Evolutionary conservation across 92 coral and sea anemone genomes (phyloP).

Genomic region (Zoanthus gigantus): DNA sequence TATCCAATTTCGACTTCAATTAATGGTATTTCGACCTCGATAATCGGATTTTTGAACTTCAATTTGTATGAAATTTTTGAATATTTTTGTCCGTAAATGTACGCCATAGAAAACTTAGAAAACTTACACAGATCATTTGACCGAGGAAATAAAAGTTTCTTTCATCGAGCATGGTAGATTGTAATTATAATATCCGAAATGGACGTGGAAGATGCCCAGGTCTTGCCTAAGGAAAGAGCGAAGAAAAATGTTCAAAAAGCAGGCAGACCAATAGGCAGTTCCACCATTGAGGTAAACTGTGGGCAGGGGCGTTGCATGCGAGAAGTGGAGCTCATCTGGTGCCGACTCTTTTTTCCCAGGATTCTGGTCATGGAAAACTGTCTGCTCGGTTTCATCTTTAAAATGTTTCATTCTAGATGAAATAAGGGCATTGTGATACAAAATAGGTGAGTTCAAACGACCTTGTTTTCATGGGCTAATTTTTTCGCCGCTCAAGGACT

Average conservation of each 20-base stretch:
- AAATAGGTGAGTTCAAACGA: neutral
- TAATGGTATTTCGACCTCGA: no score
- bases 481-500: neutral
- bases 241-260: slow-evolving; percentile 44
- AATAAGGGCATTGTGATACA: slow-evolving; percentile 14
- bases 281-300: slow-evolving; percentile 45
- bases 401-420: slow-evolving; percentile 33
- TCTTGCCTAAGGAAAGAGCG: slow-evolving; percentile 55
- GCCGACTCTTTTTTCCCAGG: slow-evolving; percentile 43
- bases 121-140: slow-evolving; percentile 41
- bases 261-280: slow-evolving; percentile 44
- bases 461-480: neutral
- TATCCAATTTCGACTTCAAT: no score
- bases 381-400: slow-evolving; percentile 48
- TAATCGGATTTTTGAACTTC: no score
- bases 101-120: slow-evolving; percentile 45
- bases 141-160: slow-evolving; percentile 37
- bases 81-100: slow-evolving; percentile 47
- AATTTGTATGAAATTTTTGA: no score
- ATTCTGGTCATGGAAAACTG: slow-evolving; percentile 50
- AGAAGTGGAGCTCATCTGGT: slow-evolving; percentile 63
- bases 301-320: slow-evolving; percentile 55
- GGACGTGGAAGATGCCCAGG: slow-evolving; percentile 61
- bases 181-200: slow-evolving; percentile 23
- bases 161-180: slow-evolving; percentile 44